Evolutionary conservation across 1,140 invertebrate genomes (phyloP).

Genomic region (Aphidius ervi): DNA sequence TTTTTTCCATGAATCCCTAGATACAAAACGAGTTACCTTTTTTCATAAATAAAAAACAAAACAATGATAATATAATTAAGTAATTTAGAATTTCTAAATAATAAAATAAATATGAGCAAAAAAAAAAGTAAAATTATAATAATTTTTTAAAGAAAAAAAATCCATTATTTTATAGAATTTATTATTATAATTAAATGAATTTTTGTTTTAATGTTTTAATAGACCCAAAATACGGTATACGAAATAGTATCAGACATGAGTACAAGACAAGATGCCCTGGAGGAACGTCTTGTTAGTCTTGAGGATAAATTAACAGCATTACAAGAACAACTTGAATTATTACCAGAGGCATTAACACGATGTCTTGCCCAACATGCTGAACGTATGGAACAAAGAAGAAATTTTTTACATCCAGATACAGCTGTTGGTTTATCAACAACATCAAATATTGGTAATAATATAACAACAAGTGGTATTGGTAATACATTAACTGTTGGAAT

Average conservation of each 20-base stretch:
- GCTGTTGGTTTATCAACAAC: constrained; percentile 57
- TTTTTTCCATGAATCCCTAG: too few relatives aligned
- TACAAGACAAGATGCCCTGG: constrained; percentile 81
- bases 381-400: constrained; percentile 69
- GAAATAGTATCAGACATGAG: constrained; percentile 96
- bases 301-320: constrained; percentile 81
- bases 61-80: too few relatives aligned
- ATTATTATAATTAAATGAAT: background rate
- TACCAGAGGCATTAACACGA: constrained; percentile 77
- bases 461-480: constrained; percentile 41
- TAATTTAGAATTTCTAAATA: too few relatives aligned
- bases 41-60: too few relatives aligned
- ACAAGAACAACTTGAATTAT: constrained; percentile 74
- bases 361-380: constrained; percentile 67
- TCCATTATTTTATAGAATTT: too few relatives aligned
- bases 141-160: too few relatives aligned
- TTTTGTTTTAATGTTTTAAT: constrained; percentile 21
- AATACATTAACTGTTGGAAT: constrained; percentile 40
- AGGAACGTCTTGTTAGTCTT: constrained; percentile 78
- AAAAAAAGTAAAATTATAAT: too few relatives aligned
- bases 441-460: constrained; percentile 28
- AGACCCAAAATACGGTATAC: constrained; percentile 97
- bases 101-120: too few relatives aligned
- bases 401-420: constrained; percentile 81
- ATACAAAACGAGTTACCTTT: too few relatives aligned